Evolutionary conservation across 2,113 vertebrate genomes (phyloP).

Genomic region (Sialia sialis): DNA sequence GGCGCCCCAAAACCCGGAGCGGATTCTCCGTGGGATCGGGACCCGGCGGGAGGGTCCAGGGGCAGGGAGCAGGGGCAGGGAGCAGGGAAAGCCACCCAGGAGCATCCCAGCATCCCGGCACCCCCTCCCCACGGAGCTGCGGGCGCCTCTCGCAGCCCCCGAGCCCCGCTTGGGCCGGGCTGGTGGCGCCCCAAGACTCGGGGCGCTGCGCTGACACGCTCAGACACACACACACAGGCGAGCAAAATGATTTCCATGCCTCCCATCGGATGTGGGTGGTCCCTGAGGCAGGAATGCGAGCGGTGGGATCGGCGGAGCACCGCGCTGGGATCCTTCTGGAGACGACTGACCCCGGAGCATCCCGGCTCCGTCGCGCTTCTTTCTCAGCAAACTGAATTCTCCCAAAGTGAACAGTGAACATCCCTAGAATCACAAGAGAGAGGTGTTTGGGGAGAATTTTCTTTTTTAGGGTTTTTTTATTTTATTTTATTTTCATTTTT

Average conservation of each 20-base stretch:
- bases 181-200: neutral
- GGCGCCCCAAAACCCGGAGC: constrained; percentile 57
- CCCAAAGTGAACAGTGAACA: neutral
- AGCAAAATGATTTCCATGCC: neutral
- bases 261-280: constrained; percentile 41
- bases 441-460: too few species aligned
- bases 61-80: neutral
- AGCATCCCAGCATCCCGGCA: neutral
- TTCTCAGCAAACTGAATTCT: neutral
- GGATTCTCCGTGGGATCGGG: neutral
- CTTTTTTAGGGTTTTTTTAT: too few species aligned
- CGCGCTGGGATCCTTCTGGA: neutral
- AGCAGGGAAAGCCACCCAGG: neutral
- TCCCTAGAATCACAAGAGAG: neutral
- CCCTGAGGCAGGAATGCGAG: constrained; percentile 7
- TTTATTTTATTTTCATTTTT: too few species aligned
- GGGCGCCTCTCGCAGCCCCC: neutral
- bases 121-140: neutral
- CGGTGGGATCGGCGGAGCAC: neutral
- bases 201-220: neutral
- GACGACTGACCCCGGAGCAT: neutral
- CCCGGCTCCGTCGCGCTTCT: neutral
- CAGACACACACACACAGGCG: neutral
- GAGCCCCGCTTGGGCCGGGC: neutral
- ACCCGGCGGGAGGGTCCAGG: neutral